These are phyloP conservation scores for Mythimna impura DNA, from an alignment of 2,888 invertebrate species.

Conservation along the genomic window DNA sequence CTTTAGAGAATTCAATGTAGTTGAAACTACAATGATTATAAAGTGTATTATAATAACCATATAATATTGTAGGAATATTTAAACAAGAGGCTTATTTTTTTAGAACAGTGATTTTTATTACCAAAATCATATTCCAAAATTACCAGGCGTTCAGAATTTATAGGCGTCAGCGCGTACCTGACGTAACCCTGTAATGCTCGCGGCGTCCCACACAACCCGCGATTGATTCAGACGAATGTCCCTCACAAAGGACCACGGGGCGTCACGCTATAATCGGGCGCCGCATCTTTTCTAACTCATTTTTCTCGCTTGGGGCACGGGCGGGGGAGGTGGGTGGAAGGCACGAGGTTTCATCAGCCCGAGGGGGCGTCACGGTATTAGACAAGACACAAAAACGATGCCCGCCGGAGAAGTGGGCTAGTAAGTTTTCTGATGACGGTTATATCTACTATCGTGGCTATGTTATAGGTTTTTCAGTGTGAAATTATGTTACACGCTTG, in stretches of 20 bases:
- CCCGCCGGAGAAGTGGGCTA: constrained; percentile 85
- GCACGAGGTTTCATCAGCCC: constrained; percentile 82
- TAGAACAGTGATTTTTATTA: not conserved
- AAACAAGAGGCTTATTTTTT: not conserved
- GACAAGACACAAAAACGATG: constrained; percentile 90
- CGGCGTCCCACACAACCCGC: constrained; percentile 76
- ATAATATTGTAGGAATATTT: constrained; percentile 3
- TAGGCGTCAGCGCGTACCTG: constrained; percentile 72
- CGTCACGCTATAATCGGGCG: constrained; percentile 88
- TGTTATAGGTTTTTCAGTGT: constrained; percentile 68
- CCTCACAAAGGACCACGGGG: constrained; percentile 83
- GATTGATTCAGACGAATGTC: constrained; percentile 88
- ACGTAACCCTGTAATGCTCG: constrained; percentile 74
- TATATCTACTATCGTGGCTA: constrained; percentile 73
- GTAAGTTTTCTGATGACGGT: constrained; percentile 84
- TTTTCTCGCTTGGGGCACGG: constrained; percentile 87
- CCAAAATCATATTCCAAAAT: constrained; percentile 30
- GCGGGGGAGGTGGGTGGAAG: constrained; percentile 67
- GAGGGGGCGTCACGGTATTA: constrained; percentile 89
- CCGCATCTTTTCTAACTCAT: constrained; percentile 91
- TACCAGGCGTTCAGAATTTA: constrained; percentile 73
- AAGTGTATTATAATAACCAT: not conserved
- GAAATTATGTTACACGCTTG: constrained; percentile 53
- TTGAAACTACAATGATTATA: not conserved
- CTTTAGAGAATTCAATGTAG: constrained; percentile 31